These are phyloP conservation scores for Mythimna lalbum DNA, from an alignment of 2,888 invertebrate species.

Conservation along the genomic window DNA sequence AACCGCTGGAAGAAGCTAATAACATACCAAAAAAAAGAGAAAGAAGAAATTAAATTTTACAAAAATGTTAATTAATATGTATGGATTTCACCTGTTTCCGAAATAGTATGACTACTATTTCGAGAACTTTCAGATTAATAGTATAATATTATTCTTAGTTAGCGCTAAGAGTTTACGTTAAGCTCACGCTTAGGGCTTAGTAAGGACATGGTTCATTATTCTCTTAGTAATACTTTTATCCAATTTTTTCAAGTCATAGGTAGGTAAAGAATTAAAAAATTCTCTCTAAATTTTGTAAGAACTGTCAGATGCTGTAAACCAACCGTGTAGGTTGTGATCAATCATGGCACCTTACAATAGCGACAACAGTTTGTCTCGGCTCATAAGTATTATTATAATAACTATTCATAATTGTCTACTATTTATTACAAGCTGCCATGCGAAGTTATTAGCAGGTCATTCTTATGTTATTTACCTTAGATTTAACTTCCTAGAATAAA, in stretches of 20 bases:
- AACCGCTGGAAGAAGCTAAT: too few relatives aligned
- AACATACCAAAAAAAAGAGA: not conserved
- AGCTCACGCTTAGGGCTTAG: too few relatives aligned
- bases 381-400: constrained; percentile 22
- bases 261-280: too few relatives aligned
- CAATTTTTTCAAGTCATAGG: not conserved
- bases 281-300: not conserved
- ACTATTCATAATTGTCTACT: constrained; percentile 23
- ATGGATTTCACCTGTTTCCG: not conserved
- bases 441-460: constrained; percentile 12
- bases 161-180: too few relatives aligned
- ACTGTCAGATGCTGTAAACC: not conserved
- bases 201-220: not conserved
- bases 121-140: too few relatives aligned
- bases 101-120: too few relatives aligned
- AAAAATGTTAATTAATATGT: too few relatives aligned
- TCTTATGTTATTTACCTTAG: constrained; percentile 3
- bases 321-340: constrained; percentile 4
- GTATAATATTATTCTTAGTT: too few relatives aligned
- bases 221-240: not conserved
- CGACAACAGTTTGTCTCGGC: not conserved
- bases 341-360: not conserved
- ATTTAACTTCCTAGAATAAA: constrained; percentile 16
- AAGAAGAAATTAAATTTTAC: not conserved
- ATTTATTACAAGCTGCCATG: constrained; percentile 19